Evolutionary conservation across 2,113 vertebrate species (phyloP).

Genomic region (Vimba vimba): DNA sequence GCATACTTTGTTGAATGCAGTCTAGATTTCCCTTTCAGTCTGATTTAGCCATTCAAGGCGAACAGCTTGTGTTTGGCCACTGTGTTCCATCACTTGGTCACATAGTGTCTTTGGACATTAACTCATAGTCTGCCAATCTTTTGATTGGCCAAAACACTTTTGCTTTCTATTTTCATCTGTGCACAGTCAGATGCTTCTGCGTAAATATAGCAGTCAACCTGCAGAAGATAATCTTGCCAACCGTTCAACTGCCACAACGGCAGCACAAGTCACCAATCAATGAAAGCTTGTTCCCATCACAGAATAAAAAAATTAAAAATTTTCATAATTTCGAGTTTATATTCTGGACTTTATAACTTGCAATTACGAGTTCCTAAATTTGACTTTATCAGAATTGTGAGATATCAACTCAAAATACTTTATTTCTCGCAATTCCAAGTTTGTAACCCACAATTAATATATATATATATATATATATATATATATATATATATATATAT

Average conservation of each 20-base stretch:
- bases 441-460: no score
- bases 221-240: conserved; percentile 19
- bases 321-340: no score
- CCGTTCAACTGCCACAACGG: background rate
- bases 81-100: background rate
- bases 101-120: background rate
- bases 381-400: no score
- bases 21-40: background rate
- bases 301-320: background rate
- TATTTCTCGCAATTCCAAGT: no score
- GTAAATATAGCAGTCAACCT: background rate
- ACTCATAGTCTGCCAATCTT: background rate
- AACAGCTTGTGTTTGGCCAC: conserved; percentile 4
- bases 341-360: no score
- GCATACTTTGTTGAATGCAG: background rate
- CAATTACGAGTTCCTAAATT: no score
- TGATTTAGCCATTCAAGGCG: background rate
- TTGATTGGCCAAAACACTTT: background rate
- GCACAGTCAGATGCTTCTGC: conserved; percentile 14
- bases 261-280: background rate
- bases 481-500: no score
- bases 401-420: no score
- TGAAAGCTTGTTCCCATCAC: background rate
- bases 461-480: no score
- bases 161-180: conserved; percentile 3